Conservation (phyloP, 2,888 invertebrate species). For the Monopis laevigella region DNA sequence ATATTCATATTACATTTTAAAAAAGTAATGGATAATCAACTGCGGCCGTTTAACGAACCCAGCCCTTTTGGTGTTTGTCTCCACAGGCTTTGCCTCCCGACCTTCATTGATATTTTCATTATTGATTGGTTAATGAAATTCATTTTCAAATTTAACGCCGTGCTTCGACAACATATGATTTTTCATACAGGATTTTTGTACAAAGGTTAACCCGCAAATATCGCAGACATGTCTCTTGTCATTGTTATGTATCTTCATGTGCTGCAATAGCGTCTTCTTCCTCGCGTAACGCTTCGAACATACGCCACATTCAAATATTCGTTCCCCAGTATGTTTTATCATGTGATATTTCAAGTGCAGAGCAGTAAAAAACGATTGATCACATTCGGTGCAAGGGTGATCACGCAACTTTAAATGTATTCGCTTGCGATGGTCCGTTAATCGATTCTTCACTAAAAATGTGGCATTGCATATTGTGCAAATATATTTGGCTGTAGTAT, state of each 20-base stretch:
- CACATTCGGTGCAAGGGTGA: conserved; percentile 10
- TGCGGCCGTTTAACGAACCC: too few relatives aligned
- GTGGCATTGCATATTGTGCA: conserved; percentile 10
- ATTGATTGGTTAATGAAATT: too few relatives aligned
- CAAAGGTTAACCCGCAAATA: conserved; percentile 11
- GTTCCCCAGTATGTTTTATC: conserved; percentile 8
- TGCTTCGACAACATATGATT: too few relatives aligned
- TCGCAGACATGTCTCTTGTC: conserved; percentile 12
- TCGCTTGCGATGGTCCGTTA: neutral
- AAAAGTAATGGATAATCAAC: too few relatives aligned
- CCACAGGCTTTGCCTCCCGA: too few relatives aligned
- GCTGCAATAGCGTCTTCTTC: conserved; percentile 8
- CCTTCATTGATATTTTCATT: too few relatives aligned
- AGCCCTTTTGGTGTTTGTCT: too few relatives aligned
- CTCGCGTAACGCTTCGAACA: conserved; percentile 13
- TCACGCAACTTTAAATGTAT: conserved; percentile 5
- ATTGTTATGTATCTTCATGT: conserved; percentile 15
- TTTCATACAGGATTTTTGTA: conserved; percentile 13
- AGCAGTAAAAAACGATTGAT: conserved; percentile 8
- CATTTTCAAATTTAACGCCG: too few relatives aligned
- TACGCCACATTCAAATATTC: conserved; percentile 6
- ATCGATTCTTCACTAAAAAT: too few relatives aligned
- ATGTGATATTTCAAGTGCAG: conserved; percentile 10
- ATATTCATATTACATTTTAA: too few relatives aligned
- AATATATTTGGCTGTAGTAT: conserved; percentile 3